Conservation (phyloP, 2,113 vertebrate species). For the Dinomys branickii region DNA sequence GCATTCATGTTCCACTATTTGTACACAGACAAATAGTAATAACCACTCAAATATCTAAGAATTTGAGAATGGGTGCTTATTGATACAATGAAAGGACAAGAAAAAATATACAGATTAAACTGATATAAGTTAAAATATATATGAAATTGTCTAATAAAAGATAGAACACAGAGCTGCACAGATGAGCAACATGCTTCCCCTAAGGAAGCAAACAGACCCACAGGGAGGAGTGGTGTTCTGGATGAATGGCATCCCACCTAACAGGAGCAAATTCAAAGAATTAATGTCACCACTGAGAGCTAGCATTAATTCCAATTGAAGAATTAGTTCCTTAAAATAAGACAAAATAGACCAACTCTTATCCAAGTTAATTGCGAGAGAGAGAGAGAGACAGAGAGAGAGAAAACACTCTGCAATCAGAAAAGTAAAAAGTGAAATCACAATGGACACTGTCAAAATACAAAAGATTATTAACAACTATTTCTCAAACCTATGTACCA, state of each 20-base stretch:
- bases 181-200: not conserved
- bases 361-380: not conserved
- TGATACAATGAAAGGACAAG: not conserved
- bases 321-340: not conserved
- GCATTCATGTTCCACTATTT: not conserved
- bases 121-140: not conserved
- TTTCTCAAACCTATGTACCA: not conserved
- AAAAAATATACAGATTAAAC: not conserved
- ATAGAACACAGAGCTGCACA: not conserved
- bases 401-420: not conserved
- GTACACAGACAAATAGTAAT: slow-evolving; percentile 22
- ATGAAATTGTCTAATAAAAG: not conserved
- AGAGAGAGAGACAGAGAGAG: no score
- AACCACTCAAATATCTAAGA: slow-evolving; percentile 17
- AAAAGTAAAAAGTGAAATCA: not conserved
- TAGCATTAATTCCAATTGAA: no score
- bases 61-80: not conserved
- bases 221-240: no score
- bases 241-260: not conserved
- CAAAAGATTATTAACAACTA: not conserved
- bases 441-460: not conserved
- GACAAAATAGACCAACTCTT: not conserved
- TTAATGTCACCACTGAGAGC: no score
- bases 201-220: not conserved
- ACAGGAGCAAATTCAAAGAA: not conserved